Conservation (phyloP, 1,140 invertebrate genomes). For the Lordiphosa collinella region DNA sequence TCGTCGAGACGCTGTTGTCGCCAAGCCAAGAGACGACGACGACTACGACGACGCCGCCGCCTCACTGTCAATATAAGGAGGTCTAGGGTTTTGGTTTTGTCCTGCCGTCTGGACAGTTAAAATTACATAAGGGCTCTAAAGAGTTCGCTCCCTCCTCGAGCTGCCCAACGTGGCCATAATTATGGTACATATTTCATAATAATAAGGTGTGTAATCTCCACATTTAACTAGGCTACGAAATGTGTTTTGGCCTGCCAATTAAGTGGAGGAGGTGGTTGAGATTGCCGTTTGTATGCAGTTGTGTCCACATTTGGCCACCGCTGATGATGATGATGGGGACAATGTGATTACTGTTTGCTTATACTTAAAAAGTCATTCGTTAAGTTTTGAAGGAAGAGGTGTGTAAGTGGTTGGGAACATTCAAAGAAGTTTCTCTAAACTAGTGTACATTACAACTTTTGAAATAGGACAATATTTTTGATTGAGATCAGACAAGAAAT, state of each 20-base stretch:
- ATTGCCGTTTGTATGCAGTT: neutral
- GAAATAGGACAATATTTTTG: too few relatives aligned
- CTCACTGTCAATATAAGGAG: slow-evolving; percentile 44
- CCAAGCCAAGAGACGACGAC: slow-evolving; percentile 22
- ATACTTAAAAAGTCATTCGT: slow-evolving; percentile 50
- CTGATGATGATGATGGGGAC: neutral
- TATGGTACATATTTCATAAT: slow-evolving; percentile 71
- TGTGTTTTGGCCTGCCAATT: slow-evolving; percentile 31
- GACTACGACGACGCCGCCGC: slow-evolving; percentile 8
- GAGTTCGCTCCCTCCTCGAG: slow-evolving; percentile 42
- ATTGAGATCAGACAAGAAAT: too few relatives aligned
- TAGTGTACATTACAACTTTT: too few relatives aligned
- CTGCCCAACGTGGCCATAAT: slow-evolving; percentile 52
- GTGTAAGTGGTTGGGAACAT: too few relatives aligned
- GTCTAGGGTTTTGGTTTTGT: slow-evolving; percentile 29
- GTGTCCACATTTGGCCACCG: slow-evolving; percentile 8
- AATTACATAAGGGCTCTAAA: slow-evolving; percentile 63
- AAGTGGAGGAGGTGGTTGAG: slow-evolving; percentile 4
- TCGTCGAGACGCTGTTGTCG: slow-evolving; percentile 30
- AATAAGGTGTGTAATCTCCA: slow-evolving; percentile 72
- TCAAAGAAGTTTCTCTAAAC: too few relatives aligned
- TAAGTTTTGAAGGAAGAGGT: slow-evolving; percentile 22
- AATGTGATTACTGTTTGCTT: slow-evolving; percentile 36
- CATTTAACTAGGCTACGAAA: slow-evolving; percentile 56
- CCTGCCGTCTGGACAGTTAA: slow-evolving; percentile 28